Conservation (phyloP, 2,113 vertebrate species). For the Grallaria varia region DNA sequence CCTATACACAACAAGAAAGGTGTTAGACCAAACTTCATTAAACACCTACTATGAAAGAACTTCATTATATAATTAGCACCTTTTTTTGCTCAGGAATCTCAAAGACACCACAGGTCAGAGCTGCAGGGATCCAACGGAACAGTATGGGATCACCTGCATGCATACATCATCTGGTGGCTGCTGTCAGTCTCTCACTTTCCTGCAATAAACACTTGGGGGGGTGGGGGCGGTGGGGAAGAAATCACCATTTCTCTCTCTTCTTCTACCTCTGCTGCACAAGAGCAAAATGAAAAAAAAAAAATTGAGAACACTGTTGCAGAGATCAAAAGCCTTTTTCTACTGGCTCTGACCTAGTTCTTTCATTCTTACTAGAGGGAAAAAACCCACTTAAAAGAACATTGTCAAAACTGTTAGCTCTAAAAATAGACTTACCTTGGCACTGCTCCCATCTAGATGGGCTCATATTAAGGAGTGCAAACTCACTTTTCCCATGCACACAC, state of each 20-base stretch:
- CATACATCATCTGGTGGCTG: neutral
- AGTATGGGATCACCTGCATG: neutral
- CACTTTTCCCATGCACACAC: neutral
- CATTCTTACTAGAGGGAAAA: constrained; percentile 58
- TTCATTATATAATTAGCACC: neutral
- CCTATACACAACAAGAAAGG: neutral
- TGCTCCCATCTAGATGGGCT: constrained; percentile 48
- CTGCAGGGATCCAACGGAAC: neutral
- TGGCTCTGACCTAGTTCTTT: constrained; percentile 72
- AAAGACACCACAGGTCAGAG: neutral
- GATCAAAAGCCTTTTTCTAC: constrained; percentile 65
- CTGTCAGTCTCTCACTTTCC: neutral
- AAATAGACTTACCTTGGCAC: constrained; percentile 63
- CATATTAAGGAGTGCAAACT: constrained; percentile 14
- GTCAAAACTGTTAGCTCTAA: constrained; percentile 61
- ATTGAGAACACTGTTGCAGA: constrained; percentile 33
- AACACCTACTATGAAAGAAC: neutral
- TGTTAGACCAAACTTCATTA: neutral
- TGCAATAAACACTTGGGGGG: neutral
- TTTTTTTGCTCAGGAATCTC: neutral
- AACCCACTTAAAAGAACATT: constrained; percentile 61
- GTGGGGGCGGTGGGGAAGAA: neutral
- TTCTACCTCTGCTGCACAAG: constrained; percentile 9
- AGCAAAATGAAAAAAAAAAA: neutral
- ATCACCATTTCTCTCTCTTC: neutral